Percentiles rank a stretch among this genome's conserved stretches.
These are phyloP conservation scores for Clepsis dumicolana DNA, from an alignment of 2,888 invertebrate genomes.

Conservation along the genomic window DNA sequence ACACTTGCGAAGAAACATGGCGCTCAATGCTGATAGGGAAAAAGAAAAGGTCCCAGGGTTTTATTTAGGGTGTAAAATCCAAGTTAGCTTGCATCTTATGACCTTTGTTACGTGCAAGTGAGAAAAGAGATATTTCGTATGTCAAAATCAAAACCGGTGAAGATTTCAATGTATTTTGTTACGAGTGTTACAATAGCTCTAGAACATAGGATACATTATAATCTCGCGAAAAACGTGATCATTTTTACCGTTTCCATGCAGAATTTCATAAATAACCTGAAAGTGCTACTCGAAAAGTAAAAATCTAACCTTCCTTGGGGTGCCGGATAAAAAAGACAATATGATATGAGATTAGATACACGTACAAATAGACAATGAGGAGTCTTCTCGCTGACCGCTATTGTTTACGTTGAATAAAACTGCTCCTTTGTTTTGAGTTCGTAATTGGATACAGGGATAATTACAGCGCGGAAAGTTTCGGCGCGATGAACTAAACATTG, in stretches of 20 bases:
- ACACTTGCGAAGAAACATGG: too few species aligned
- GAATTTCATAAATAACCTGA: not conserved
- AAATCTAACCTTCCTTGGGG: too few species aligned
- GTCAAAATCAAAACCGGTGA: too few species aligned
- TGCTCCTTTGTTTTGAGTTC: conserved; percentile 17
- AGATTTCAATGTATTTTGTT: too few species aligned
- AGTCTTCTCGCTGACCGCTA: not conserved
- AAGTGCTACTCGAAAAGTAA: not conserved
- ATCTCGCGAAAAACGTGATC: not conserved
- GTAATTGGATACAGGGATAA: conserved; percentile 34
- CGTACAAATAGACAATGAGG: not conserved
- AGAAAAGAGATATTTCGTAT: too few species aligned
- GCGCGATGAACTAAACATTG: not conserved
- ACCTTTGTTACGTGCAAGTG: too few species aligned
- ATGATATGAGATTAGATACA: not conserved
- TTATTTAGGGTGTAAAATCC: too few species aligned
- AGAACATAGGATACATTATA: not conserved
- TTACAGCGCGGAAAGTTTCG: conserved; percentile 17
- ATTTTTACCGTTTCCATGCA: not conserved
- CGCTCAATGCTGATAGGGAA: too few species aligned
- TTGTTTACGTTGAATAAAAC: conserved; percentile 11
- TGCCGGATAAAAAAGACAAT: not conserved
- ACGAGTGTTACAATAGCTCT: too few species aligned
- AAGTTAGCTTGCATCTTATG: too few species aligned
- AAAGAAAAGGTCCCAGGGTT: too few species aligned